Evolutionary conservation across 2,113 vertebrate species (phyloP), one percentile per base, ranked within the genome.

Genomic region (Microcebus ravelobensis): DNA sequence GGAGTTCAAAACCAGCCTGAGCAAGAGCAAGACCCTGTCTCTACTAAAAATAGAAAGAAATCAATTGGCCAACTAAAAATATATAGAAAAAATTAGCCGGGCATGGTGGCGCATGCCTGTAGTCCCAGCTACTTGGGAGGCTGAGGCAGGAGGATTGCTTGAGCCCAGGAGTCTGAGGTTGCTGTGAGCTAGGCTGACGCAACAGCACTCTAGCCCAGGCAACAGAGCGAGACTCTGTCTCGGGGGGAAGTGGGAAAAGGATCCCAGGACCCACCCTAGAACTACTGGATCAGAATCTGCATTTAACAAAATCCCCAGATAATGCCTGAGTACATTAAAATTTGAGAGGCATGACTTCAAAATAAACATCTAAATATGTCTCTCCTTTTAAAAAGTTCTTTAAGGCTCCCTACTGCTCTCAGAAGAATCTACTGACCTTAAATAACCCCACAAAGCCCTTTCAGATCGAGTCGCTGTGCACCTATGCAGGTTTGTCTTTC

Each of bases 331-430:
- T 63, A 50, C 63, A 31, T 59, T 67, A 23, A 59, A 27, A 42
- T 65, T 85, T 89, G 63, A 94, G 80, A 92, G 65, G 29, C 21
- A 6, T 55, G 39, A 11, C 31, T 87, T 48, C 92, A 74, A 92
- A 94, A 92, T 68, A 79, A 83, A 63, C 68, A 90, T n/a, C 36
- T 82, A 89, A 91, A 82, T 84, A 48, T 71, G 50, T 68, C 29
- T 92, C 15, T 55, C 6, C 42, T 5, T 79, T 73, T 11, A 27
- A 91, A 90, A 96, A 86, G 39, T 50, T 42, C 14, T 31, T 68
- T 83, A 83, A 88, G 73, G 70, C 50, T 91, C 52, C 50, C 3
- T 63, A 27, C 42, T 87, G 34, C 17, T 13, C 48, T 90, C 68
- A 61, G 52, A 65, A 79, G 90, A 87, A 48, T 61, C 63, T 42